Evolutionary conservation across 2,797 vertebrate species (phyloP).

Genomic region (Benthosema pterotum): DNA sequence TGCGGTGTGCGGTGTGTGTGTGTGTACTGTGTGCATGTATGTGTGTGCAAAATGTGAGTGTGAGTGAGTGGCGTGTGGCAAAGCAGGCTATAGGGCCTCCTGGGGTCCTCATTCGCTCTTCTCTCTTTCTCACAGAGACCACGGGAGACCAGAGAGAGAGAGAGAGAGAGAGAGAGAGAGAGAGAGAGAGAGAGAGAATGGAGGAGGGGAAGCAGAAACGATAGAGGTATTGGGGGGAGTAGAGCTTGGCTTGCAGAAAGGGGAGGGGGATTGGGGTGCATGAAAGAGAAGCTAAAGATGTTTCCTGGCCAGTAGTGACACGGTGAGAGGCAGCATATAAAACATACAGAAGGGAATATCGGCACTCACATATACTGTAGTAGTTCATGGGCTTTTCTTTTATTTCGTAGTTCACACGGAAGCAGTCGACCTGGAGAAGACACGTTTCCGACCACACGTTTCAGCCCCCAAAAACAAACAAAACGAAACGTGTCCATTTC

Average conservation of each 20-base stretch:
- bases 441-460: too few relatives aligned
- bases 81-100: slow-evolving; percentile 71
- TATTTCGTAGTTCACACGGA: too few relatives aligned
- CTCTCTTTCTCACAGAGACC: slow-evolving; percentile 68
- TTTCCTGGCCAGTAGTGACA: too few relatives aligned
- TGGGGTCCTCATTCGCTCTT: slow-evolving; percentile 77
- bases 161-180: slow-evolving; percentile 46
- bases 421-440: too few relatives aligned
- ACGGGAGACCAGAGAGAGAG: slow-evolving; percentile 71
- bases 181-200: slow-evolving; percentile 2
- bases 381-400: too few relatives aligned
- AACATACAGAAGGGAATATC: too few relatives aligned
- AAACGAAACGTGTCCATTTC: too few relatives aligned
- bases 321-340: too few relatives aligned
- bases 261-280: not conserved
- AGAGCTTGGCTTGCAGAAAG: not conserved
- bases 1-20: slow-evolving; percentile 40
- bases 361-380: too few relatives aligned
- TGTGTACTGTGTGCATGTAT: slow-evolving; percentile 3
- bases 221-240: slow-evolving; percentile 51
- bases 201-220: slow-evolving; percentile 56
- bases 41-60: not conserved
- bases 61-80: slow-evolving; percentile 69
- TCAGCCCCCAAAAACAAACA: too few relatives aligned
- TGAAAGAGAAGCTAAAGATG: too few relatives aligned